Conservation (phyloP, 2,113 vertebrate species). For the Bujurquina vittata region DNA sequence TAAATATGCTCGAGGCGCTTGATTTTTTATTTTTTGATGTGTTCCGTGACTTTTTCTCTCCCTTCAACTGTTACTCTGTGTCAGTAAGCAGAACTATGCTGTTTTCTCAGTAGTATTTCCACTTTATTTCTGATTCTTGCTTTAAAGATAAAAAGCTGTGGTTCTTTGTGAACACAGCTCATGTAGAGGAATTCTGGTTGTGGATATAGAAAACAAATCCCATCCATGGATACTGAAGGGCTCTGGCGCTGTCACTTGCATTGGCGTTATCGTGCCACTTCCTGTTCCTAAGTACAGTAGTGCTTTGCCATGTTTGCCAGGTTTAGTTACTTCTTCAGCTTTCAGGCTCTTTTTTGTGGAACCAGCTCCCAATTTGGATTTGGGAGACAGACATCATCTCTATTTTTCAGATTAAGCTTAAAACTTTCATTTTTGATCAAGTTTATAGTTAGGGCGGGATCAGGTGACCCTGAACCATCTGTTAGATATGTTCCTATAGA, state of each 20-base stretch:
- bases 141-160: background rate
- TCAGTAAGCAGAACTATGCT: background rate
- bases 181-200: background rate
- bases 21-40: background rate
- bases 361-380: too few species aligned
- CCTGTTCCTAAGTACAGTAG: too few species aligned
- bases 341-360: too few species aligned
- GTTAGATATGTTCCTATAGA: too few species aligned
- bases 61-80: background rate
- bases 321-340: too few species aligned
- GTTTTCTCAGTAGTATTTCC: background rate
- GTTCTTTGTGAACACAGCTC: background rate
- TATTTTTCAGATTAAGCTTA: too few species aligned
- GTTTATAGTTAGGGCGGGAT: too few species aligned
- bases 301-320: too few species aligned
- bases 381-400: too few species aligned
- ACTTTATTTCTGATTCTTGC: background rate
- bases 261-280: too few species aligned
- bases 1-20: background rate
- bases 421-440: too few species aligned
- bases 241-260: background rate
- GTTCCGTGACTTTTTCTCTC: background rate
- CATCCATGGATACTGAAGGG: background rate
- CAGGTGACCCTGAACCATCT: too few species aligned
- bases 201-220: background rate